Base-by-base conservation (phyloP, 2,113 vertebrate species). In the Panthera leo region DNA sequence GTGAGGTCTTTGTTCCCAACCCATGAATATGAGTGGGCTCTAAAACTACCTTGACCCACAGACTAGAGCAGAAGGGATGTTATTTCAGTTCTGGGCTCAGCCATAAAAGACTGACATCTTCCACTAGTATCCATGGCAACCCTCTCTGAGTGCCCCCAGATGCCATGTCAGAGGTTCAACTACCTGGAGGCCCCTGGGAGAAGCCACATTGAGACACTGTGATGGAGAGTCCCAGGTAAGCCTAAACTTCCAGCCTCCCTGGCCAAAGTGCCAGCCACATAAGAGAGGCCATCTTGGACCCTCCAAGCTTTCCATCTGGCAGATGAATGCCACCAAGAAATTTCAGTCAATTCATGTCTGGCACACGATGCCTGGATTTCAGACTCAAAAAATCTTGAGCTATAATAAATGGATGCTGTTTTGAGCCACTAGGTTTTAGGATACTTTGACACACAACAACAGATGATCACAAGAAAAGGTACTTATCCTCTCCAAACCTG, bases 131-230 rank as follows among this genome's bases (percentile, higher is more conserved):
- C 68, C 68, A 61, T 39, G 58, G 27, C 21, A 18, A 10, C 10
- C 13, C 39, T 9, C 5, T 71, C 63, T 13, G 53, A 31, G 48
- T 9, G 29, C 15, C 39, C 3, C 2, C 65, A 27, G 53, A 15
- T 21, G 21, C 5, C 21, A 67, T 6, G 4, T n/a, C 61, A 11
- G 25, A 34, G 36, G 19, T 23, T 53, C 63, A 8, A 71, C 19
- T 53, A 1, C 6, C 18, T 16, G 7, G 31, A 67, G 10, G 5
- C 31, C 29, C 0, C 45, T 5, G 4, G 0, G 29, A 82, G 34
- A 45, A 70, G 48, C 29, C 29, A 92, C n/a, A 36, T 7, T 3
- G 29, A 10, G 34, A 19, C 45, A 82, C 12, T 68, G 10, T 42
- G 58, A 80, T 71, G 27, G 34, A 53, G 9, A 16, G 34, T 36